These are phyloP conservation scores for Phenganax marumi DNA, from an alignment of 92 coral and sea anemone species.

Conservation along the genomic window DNA sequence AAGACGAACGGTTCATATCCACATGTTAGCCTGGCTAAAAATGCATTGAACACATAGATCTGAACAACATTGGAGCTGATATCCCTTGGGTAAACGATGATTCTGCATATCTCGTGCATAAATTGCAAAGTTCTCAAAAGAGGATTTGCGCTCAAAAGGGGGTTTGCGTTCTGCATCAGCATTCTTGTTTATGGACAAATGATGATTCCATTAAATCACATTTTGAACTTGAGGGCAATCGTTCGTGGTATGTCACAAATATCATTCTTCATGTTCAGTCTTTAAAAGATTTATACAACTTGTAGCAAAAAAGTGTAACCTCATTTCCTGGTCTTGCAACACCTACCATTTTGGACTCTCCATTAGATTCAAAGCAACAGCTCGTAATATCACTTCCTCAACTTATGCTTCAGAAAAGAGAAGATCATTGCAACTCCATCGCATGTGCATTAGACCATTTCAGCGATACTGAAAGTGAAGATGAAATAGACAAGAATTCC, in stretches of 20 bases:
- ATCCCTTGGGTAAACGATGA: conserved; percentile 18
- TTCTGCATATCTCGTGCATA: conserved; percentile 15
- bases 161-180: not conserved
- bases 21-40: conserved; percentile 29
- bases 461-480: not conserved
- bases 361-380: not conserved
- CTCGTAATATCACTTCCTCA: not conserved
- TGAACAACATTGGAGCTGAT: conserved; percentile 1
- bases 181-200: not conserved
- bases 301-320: not conserved
- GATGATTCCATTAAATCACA: not conserved
- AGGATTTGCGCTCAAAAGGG: not conserved
- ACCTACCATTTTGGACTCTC: not conserved
- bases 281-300: not conserved
- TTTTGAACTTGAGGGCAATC: no score
- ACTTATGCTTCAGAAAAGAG: not conserved
- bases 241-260: not conserved
- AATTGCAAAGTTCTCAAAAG: not conserved
- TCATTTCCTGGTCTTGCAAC: not conserved
- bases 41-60: not conserved
- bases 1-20: conserved; percentile 32
- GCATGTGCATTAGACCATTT: not conserved
- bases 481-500: no score
- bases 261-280: not conserved
- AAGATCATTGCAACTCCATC: not conserved